Evolutionary conservation across 2,888 invertebrate species (phyloP), one percentile per base, ranked within the genome.

Genomic region (Nymphalis urticae): DNA sequence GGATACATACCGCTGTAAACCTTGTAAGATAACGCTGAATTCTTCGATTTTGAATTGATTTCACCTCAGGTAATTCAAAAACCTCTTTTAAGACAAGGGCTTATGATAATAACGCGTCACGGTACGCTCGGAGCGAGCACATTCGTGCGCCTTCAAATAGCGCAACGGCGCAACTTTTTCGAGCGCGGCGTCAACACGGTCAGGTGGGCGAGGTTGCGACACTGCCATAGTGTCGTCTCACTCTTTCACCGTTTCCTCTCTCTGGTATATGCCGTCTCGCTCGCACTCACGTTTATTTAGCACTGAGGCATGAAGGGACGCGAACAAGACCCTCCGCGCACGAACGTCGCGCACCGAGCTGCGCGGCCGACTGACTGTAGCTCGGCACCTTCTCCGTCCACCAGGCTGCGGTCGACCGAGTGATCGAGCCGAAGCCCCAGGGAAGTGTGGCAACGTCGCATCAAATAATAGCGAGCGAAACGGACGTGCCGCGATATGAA

Each of bases 191-290:
- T 92, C 92, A 92, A 91, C 92, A 92, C 91, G 89, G 91, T 92
- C 92, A 92, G 92, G 92, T 92, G 92, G 92, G 92, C 90, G 92
- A 92, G 90, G 92, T 92, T 92, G 92, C 92, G 92, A 91, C 92
- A 91, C 89, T 86, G 91, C 87, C 89, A 89, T 91, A 79, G 77
- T 75, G 81, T 80, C 75, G 76, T 90, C 89, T 85, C 87, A 75
- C 73, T 85, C 79, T 73, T 64, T 70, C 75, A 70, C 73, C 62
- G 75, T 73, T 77, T 77, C 76, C 81, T 81, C 79, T 77, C 78
- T 85, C 82, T 74, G 76, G 71, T 76, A 73, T 66, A 65, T 68
- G 76, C 76, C 72, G 76, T 89, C 89, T 85, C 86, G 81, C 81
- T 92, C 85, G 78, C 89, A 85, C 90, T 80, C 82, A 75, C 79